Base-by-base conservation (phyloP, 2,888 invertebrate species). In the Oscheius sp. region DNA sequence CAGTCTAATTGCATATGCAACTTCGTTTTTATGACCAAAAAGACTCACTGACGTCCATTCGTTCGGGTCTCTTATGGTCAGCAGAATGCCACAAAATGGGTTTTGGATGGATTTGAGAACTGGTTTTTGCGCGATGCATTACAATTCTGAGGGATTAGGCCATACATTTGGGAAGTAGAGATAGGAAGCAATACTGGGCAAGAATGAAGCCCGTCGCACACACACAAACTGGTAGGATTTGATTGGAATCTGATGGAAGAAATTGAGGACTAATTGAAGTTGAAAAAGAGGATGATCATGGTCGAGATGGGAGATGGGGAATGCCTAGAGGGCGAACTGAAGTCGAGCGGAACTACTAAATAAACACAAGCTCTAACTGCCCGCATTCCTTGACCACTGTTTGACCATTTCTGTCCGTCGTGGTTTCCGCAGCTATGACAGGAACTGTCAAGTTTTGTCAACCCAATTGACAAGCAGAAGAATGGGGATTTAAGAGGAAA, bases 61-160 rank as follows among this genome's bases (percentile, higher is more conserved):
- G 7, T 7, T 33, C 33, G 33, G 35, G 21, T 21, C 21, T 21
- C 21, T 35, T 60, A 33, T 60, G 60, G 60, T 60, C 60, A 37
- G 42, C 42, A 3, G 42, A 42, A 42, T 42, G 42, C 42, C 42
- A 42, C 42, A 42, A 42, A 42, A 42, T 42, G 37, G 58, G 58
- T 33, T 58, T 32, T 33, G n/a, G n/a, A 33, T 60, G 60, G 60
- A 60, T 60, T 60, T 60, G 60, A 60, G 60, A 60, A 60, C 60
- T 60, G 35, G 60, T 60, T 60, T 60, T 60, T 60, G 60, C 33
- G 21, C n/a, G 10, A 13, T 57, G 13, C 11, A 57, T 60, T 42
- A 42, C 42, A 42, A 42, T 42, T 42, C 42, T 7, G 42, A 42
- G 4, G 42, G 42, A 42, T 42, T 42, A 42, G 7, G 42, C 4